Base-by-base conservation (phyloP, 2,797 vertebrate species). In the Propithecus perrieri region DNA sequence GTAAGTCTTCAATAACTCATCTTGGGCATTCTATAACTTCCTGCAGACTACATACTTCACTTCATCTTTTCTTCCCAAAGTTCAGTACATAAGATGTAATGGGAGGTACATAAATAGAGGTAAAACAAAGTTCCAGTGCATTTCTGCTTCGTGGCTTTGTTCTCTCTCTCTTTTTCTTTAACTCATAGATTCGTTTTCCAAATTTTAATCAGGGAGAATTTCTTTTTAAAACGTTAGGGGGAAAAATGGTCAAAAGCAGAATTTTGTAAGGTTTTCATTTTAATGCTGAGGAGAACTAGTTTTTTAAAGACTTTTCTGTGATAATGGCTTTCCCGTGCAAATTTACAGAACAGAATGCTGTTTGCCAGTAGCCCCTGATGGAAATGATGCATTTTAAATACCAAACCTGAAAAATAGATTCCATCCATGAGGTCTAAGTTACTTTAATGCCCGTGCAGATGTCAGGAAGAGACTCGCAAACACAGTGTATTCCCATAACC, bases 301-400 rank as follows among this genome's bases (percentile, higher is more conserved):
- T 89, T 61, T 59, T 93, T 43, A 84, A 87, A 94, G 18, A 74
- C 4, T 59, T 90, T 74, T 91, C 57, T 55, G 30, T 76, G 57
- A 57, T 94, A 72, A 79, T n/a, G 7, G 3, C 85, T 93, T 95
- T 91, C 84, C 46, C 33, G 4, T 48, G 41, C n/a, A 87, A 85
- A 86, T 67, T 84, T 84, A 80, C 46, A 95, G 89, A 85, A 75
- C 67, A 85, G 78, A 97, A 86, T 48, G 11, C 18, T 80, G 38
- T 46, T 89, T 84, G 78, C 59, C 91, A 67, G 93, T 86, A 89
- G 69, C 4, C 43, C 30, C 69, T 57, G 22, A 59, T 53, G 33
- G 41, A 59, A 94, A 95, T 28, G 43, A 84, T 59, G 50, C 38
- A 80, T 86, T 95, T 88, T 83, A 95, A 97, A 95, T 67, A 91